Conservation (phyloP, 2,797 vertebrate genomes). For the Microctenopoma stevenorrisi region DNA sequence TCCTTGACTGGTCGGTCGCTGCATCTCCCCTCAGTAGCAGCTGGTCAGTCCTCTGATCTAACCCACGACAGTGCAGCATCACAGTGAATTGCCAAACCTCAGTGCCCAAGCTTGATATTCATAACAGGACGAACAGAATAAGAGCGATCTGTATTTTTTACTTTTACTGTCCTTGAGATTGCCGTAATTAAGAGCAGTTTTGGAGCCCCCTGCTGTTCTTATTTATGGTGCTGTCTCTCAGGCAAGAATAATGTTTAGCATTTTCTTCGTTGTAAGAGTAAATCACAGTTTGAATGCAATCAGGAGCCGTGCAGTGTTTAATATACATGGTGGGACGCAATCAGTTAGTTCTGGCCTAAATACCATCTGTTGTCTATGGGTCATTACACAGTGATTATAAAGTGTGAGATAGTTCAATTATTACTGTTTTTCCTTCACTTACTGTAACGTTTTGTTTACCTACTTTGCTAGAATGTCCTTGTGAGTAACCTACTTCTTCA, state of each 20-base stretch:
- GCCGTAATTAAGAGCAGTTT: slow-evolving; percentile 45
- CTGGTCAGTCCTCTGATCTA: slow-evolving; percentile 26
- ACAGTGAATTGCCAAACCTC: slow-evolving; percentile 42
- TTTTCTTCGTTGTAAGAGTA: slow-evolving; percentile 9
- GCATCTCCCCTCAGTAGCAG: slow-evolving; percentile 23
- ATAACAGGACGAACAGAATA: slow-evolving; percentile 13
- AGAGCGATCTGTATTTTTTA: slow-evolving; percentile 13
- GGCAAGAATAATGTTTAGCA: slow-evolving; percentile 17
- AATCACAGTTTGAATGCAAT: slow-evolving; percentile 34
- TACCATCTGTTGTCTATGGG: background rate
- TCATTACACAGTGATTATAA: slow-evolving; percentile 4
- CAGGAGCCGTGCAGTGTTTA: slow-evolving; percentile 3
- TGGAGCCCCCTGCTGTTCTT: slow-evolving; percentile 43
- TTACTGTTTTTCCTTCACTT: too few species aligned
- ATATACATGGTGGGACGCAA: slow-evolving; percentile 6
- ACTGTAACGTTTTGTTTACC: too few species aligned
- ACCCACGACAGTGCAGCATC: slow-evolving; percentile 33
- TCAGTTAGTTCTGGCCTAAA: slow-evolving; percentile 8
- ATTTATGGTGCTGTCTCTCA: slow-evolving; percentile 31
- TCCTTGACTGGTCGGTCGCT: slow-evolving; percentile 28
- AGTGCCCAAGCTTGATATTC: slow-evolving; percentile 35
- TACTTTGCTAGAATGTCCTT: too few species aligned
- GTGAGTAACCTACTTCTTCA: too few species aligned
- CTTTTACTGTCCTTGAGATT: slow-evolving; percentile 14
- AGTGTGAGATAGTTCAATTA: background rate